These are phyloP conservation scores for Fratercula arctica DNA, from an alignment of 2,797 vertebrate species.

Conservation along the genomic window DNA sequence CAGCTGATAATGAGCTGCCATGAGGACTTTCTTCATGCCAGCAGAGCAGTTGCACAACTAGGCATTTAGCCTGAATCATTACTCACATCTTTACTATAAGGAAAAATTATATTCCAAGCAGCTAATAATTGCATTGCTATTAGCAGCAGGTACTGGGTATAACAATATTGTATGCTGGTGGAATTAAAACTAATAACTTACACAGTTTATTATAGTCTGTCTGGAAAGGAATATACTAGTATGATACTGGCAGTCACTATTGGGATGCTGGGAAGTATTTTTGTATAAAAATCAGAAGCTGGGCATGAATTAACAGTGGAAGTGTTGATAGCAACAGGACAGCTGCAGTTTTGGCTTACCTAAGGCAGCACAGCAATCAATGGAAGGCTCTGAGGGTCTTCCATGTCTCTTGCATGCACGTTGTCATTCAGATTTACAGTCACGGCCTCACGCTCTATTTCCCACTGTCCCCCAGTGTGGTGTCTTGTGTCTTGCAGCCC, in stretches of 20 bases:
- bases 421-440: constrained; percentile 42
- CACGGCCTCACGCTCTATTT: constrained; percentile 16
- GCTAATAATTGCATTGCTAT: not conserved
- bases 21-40: not conserved
- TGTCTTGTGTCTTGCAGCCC: not conserved
- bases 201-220: not conserved
- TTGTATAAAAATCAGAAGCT: not conserved
- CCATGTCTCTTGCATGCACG: not conserved
- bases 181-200: not conserved
- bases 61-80: not conserved
- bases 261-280: not conserved
- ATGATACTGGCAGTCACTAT: not conserved
- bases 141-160: not conserved
- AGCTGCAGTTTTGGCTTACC: constrained; percentile 17
- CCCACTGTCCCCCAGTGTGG: not conserved
- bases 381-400: not conserved
- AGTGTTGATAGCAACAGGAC: not conserved
- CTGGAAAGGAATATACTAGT: not conserved
- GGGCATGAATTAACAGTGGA: not conserved
- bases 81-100: not conserved
- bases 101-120: not conserved
- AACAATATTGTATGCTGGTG: not conserved
- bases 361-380: not conserved
- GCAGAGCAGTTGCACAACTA: not conserved
- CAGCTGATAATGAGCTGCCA: not conserved